Conservation (phyloP, 2,888 invertebrate genomes). For the Merodon equestris region DNA sequence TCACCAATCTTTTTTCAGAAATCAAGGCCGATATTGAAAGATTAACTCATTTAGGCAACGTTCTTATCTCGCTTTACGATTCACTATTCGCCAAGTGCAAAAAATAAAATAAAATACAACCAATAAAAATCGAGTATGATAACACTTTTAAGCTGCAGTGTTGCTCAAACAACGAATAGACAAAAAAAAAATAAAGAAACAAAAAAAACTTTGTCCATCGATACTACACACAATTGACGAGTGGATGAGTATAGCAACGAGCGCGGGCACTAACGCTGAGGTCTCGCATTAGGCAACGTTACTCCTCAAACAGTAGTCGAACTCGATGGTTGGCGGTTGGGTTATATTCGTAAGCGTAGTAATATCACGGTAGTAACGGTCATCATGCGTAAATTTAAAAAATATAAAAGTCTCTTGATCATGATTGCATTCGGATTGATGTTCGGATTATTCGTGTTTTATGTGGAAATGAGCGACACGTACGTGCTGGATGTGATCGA, state of each 20-base stretch:
- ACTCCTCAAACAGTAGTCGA: neutral
- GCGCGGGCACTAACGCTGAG: conserved; percentile 5
- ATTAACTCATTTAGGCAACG: too few relatives aligned
- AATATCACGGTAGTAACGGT: neutral
- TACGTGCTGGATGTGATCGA: neutral
- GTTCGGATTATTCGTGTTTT: conserved; percentile 10
- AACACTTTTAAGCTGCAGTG: conserved; percentile 21
- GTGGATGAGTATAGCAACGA: neutral
- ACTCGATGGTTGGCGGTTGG: neutral
- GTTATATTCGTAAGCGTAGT: too few relatives aligned
- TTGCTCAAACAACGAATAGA: neutral
- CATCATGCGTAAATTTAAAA: conserved; percentile 31
- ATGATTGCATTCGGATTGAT: conserved; percentile 3
- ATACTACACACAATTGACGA: conserved; percentile 9
- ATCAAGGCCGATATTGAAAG: too few relatives aligned
- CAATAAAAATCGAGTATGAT: too few relatives aligned
- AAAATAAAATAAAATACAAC: too few relatives aligned
- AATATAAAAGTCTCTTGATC: neutral
- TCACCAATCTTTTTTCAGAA: too few relatives aligned
- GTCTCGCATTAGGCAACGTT: neutral
- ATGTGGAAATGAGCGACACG: neutral
- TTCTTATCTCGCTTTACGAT: too few relatives aligned
- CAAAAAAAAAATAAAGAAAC: too few relatives aligned
- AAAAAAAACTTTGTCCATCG: neutral
- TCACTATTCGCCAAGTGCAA: too few relatives aligned